Percentiles rank a stretch among this genome's conserved stretches.
phyloP scores from a whole-genome alignment of 2,113 vertebrate genomes.

The Apeltes quadracus region DNA sequence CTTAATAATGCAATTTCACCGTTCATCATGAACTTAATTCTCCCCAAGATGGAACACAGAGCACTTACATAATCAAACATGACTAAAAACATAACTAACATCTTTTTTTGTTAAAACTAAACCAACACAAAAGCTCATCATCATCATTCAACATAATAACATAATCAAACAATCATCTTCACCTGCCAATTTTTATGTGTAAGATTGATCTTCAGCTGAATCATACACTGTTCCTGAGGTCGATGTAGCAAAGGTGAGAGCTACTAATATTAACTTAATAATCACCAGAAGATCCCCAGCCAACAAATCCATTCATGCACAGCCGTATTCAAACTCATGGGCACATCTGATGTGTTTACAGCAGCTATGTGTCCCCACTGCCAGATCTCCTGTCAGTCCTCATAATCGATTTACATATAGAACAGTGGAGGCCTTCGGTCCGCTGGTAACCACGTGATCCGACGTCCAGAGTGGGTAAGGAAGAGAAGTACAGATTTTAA shows the following conservation, averaged over 20 bases:
- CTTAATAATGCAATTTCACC: background rate
- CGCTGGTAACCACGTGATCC: background rate
- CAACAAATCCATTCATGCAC: background rate
- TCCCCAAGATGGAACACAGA: background rate
- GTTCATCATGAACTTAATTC: slow-evolving; percentile 3
- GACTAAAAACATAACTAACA: background rate
- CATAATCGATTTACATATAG: background rate
- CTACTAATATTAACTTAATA: background rate
- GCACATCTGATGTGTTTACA: background rate
- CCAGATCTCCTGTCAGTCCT: background rate
- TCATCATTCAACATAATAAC: background rate
- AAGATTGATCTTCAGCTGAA: background rate
- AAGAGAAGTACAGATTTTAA: background rate
- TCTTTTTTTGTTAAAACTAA: too few species aligned
- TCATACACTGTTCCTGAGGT: background rate
- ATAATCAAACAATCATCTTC: background rate
- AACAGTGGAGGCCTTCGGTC: background rate
- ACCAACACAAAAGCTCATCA: background rate
- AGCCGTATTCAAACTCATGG: background rate
- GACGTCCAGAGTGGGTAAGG: background rate
- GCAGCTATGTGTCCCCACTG: background rate
- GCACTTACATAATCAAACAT: background rate
- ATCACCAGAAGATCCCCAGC: background rate
- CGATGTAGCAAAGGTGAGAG: background rate
- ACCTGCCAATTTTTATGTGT: background rate